A percentile compares a stretch with the other conserved stretches of the same genome.
These are phyloP conservation scores for Papilio elwesi DNA, from an alignment of 2,888 invertebrate genomes.

Conservation along the genomic window DNA sequence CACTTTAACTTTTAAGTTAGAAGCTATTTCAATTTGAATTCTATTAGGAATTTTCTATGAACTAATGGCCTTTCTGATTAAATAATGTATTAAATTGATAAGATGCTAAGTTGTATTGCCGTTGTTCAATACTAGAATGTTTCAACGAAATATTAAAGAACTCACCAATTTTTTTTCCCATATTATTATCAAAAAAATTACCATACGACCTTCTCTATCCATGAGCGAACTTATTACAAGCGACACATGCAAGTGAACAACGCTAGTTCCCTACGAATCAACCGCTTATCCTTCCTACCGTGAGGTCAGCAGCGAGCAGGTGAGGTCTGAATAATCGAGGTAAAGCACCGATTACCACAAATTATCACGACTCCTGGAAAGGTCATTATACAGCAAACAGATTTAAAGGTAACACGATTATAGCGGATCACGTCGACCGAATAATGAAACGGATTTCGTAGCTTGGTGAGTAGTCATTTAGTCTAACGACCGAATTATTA, in stretches of 20 bases:
- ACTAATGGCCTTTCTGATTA: too few species aligned
- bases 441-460: conserved; percentile 2
- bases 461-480: background rate
- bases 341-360: conserved; percentile 15
- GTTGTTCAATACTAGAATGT: too few species aligned
- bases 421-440: background rate
- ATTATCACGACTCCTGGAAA: conserved; percentile 26
- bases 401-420: conserved; percentile 32
- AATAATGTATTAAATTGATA: too few species aligned
- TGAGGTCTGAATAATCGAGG: conserved; percentile 29
- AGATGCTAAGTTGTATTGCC: too few species aligned
- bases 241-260: background rate
- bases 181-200: conserved; percentile 1
- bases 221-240: background rate
- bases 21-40: too few species aligned
- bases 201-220: background rate
- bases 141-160: too few species aligned
- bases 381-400: conserved; percentile 16
- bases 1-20: too few species aligned
- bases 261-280: conserved; percentile 2
- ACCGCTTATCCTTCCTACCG: conserved; percentile 18
- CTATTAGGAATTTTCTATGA: too few species aligned
- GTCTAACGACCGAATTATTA: background rate
- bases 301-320: conserved; percentile 18
- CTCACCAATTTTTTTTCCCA: too few species aligned